These are phyloP conservation scores for Achatina immaculata DNA, from an alignment of 1,140 invertebrate genomes.

Conservation along the genomic window DNA sequence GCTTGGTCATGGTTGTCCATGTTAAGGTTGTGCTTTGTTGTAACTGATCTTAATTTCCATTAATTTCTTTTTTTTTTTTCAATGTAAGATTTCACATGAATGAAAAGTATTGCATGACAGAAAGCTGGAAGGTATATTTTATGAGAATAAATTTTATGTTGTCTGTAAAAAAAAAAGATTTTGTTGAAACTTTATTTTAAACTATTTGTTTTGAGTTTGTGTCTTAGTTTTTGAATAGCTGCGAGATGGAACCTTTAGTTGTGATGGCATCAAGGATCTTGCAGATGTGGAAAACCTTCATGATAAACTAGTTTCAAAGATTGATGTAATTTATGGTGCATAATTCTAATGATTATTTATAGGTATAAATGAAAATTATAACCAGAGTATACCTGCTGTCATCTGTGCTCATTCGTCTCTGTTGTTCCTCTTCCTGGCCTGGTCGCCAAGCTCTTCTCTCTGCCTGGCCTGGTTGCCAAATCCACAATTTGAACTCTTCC, in stretches of 20 bases:
- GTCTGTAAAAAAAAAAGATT: neutral
- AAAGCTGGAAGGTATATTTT: neutral
- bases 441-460: too few relatives aligned
- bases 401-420: too few relatives aligned
- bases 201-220: too few relatives aligned
- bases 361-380: too few relatives aligned
- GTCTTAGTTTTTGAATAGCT: neutral
- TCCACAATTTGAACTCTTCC: too few relatives aligned
- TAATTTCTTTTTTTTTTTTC: neutral
- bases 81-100: neutral
- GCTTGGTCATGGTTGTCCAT: neutral
- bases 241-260: neutral
- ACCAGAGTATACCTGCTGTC: too few relatives aligned
- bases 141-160: conserved; percentile 6
- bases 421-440: too few relatives aligned
- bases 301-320: neutral
- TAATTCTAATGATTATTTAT: neutral
- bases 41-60: too few relatives aligned
- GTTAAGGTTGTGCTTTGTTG: neutral
- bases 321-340: neutral
- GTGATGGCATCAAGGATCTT: too few relatives aligned
- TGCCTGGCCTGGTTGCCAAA: too few relatives aligned
- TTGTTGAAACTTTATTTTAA: too few relatives aligned
- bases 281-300: neutral
- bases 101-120: neutral